These are phyloP conservation scores for Rousettus leschenaultii DNA, from an alignment of 2,113 vertebrate genomes.

Conservation along the genomic window DNA sequence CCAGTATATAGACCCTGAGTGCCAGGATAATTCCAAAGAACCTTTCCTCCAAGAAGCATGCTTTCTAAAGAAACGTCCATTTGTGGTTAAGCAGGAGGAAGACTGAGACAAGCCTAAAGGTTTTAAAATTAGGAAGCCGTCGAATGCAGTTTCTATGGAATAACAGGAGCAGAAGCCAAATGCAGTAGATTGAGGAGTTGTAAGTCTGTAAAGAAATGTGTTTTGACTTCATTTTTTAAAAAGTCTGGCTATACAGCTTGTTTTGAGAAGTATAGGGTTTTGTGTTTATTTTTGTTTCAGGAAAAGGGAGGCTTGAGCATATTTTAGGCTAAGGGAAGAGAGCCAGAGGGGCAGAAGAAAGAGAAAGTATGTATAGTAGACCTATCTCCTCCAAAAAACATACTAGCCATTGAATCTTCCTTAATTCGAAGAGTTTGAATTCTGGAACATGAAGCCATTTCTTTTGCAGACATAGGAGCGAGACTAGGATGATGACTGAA, in stretches of 20 bases:
- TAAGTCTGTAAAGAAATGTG: not conserved
- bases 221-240: not conserved
- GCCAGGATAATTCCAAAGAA: not conserved
- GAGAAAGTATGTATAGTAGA: not conserved
- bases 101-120: not conserved
- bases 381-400: not conserved
- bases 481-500: not conserved
- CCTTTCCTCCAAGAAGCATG: not conserved
- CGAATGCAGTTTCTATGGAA: not conserved
- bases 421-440: constrained; percentile 11
- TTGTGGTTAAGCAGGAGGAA: not conserved
- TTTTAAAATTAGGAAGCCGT: not conserved
- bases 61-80: not conserved
- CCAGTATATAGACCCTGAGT: not conserved
- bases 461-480: not conserved
- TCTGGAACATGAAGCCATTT: not conserved
- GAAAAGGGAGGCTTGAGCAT: not conserved
- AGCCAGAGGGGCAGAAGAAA: not conserved
- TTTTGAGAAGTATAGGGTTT: not conserved
- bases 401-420: not conserved
- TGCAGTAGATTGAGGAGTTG: not conserved
- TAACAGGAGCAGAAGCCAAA: not conserved
- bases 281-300: constrained; percentile 28
- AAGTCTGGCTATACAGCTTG: not conserved
- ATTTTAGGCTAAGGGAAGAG: not conserved